These are phyloP conservation scores for Cyrtorhinus lividipennis DNA, from an alignment of 1,140 invertebrate genomes.

Conservation along the genomic window DNA sequence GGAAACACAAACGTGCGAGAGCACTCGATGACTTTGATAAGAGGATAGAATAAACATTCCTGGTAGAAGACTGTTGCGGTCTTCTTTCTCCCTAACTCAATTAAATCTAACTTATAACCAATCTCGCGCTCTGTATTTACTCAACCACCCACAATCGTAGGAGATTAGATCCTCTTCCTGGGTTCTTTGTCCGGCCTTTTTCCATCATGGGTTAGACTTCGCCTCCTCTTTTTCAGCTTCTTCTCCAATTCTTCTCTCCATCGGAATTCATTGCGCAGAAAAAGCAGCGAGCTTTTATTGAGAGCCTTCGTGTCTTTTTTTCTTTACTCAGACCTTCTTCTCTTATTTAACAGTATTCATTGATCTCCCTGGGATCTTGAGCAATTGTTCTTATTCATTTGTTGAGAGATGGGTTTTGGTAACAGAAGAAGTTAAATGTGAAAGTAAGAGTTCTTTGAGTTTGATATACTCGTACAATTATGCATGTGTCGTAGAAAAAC, in stretches of 20 bases:
- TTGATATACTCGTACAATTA: too few relatives aligned
- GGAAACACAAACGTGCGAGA: background rate
- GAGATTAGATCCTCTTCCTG: background rate
- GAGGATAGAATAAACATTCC: background rate
- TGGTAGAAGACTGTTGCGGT: background rate
- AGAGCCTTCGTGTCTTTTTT: background rate
- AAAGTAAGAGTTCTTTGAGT: too few relatives aligned
- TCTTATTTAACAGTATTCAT: too few relatives aligned
- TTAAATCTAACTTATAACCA: conserved; percentile 10
- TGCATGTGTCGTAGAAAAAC: too few relatives aligned
- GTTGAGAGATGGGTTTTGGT: too few relatives aligned
- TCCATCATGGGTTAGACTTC: background rate
- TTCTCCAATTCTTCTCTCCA: too few relatives aligned
- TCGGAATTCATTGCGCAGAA: background rate
- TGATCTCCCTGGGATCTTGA: too few relatives aligned
- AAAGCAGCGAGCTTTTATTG: background rate
- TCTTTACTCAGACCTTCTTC: too few relatives aligned
- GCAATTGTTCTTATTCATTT: too few relatives aligned
- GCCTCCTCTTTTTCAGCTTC: background rate
- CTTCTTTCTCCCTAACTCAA: background rate
- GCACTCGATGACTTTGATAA: conserved; percentile 5
- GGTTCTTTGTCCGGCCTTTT: background rate
- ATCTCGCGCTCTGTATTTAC: conserved; percentile 1
- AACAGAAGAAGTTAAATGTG: too few relatives aligned
- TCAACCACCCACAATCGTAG: background rate